phyloP scores from a whole-genome alignment of 30 jellyfish, hydroid and myxozoan species.

The Hydra vulgaris region DNA sequence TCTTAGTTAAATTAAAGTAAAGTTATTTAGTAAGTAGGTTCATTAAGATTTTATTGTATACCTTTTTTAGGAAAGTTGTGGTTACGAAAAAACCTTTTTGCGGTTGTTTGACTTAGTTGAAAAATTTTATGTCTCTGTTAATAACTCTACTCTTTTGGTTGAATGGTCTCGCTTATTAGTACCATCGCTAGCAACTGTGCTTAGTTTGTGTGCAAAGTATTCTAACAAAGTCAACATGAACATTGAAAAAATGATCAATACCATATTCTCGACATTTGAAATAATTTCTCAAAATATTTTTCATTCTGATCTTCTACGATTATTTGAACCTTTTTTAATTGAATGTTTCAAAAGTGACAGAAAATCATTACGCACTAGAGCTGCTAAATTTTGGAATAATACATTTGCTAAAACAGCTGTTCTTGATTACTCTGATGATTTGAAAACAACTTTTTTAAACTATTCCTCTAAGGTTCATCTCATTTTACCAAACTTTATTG shows the following conservation, averaged over 20 bases:
- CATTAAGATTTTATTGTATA: no score
- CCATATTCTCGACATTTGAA: constrained; percentile 6
- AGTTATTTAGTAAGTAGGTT: no score
- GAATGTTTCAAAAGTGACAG: constrained; percentile 31
- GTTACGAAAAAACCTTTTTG: neutral
- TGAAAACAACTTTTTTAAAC: constrained; percentile 21
- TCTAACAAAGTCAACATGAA: constrained; percentile 21
- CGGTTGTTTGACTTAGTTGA: neutral
- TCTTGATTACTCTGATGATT: constrained; percentile 31
- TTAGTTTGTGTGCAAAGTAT: neutral
- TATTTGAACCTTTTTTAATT: constrained; percentile 17
- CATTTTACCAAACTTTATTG: constrained; percentile 12
- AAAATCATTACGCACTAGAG: constrained; percentile 23
- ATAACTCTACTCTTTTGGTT: neutral
- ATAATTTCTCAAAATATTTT: neutral
- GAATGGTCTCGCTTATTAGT: constrained; percentile 10
- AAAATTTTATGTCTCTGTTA: constrained; percentile 5
- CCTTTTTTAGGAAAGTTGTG: constrained; percentile 4
- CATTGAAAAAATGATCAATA: constrained; percentile 9
- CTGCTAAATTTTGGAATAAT: constrained; percentile 57
- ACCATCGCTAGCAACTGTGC: constrained; percentile 1
- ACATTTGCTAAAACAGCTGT: constrained; percentile 36
- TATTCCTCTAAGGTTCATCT: neutral
- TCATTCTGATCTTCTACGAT: neutral
- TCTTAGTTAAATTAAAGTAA: no score